Percentiles rank a stretch among this genome's conserved stretches.
These are phyloP conservation scores for Pelagia noctiluca DNA, from an alignment of 30 jellyfish, hydroid and myxozoan species.

Conservation along the genomic window DNA sequence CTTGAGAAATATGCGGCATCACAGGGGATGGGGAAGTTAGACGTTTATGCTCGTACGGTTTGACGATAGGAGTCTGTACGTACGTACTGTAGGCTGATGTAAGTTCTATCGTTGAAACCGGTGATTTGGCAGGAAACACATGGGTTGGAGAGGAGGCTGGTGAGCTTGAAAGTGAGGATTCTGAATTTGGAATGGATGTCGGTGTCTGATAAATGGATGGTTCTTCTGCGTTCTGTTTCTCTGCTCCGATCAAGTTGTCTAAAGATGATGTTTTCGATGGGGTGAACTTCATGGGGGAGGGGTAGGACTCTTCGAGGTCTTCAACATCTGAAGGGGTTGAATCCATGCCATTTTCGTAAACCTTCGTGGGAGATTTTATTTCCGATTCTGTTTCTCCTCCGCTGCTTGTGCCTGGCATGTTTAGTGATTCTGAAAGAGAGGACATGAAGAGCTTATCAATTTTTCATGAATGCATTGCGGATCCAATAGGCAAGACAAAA, in stretches of 20 bases:
- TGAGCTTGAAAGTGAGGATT: too few species aligned
- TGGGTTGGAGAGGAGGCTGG: too few species aligned
- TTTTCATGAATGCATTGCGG: too few species aligned
- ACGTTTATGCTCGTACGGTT: neutral
- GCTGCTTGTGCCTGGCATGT: conserved; percentile 3
- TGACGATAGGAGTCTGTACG: too few species aligned
- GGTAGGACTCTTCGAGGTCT: neutral
- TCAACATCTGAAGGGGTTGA: neutral
- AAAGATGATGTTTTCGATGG: neutral
- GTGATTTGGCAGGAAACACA: too few species aligned
- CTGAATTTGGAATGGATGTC: too few species aligned
- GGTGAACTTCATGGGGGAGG: neutral
- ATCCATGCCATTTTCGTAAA: neutral
- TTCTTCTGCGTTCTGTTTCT: too few species aligned
- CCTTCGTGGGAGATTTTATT: neutral
- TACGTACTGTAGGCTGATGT: too few species aligned
- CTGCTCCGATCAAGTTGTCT: neutral
- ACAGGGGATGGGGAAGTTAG: conserved; percentile 40
- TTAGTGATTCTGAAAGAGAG: neutral
- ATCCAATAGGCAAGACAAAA: too few species aligned
- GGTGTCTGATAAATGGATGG: too few species aligned
- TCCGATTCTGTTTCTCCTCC: neutral
- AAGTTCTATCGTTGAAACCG: too few species aligned
- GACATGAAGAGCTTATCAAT: neutral
- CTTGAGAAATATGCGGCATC: conserved; percentile 20